Conservation (phyloP, 2,888 invertebrate species). For the Adineta ricciae region DNA sequence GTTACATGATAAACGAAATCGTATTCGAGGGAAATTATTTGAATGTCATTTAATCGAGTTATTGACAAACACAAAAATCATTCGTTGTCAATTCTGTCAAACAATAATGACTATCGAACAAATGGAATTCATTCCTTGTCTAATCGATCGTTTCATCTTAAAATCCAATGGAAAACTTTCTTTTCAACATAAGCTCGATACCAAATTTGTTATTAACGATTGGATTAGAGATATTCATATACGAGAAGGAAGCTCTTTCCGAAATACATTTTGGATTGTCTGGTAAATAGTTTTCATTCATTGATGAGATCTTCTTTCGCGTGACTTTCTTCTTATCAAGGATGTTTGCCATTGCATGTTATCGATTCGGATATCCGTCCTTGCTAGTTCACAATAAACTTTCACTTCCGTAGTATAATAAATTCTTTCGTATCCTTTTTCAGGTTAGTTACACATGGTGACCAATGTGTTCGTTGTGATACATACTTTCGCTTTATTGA, state of each 20-base stretch:
- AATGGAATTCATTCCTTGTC: not conserved
- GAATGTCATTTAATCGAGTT: not conserved
- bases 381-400: not conserved
- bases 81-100: not conserved
- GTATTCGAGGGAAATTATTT: constrained; percentile 43
- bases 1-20: constrained; percentile 74
- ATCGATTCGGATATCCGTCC: not conserved
- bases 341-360: not conserved
- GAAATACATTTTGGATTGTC: not conserved
- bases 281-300: not conserved
- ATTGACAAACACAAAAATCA: constrained; percentile 35
- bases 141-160: not conserved
- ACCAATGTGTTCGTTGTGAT: constrained; percentile 56
- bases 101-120: not conserved
- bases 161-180: not conserved
- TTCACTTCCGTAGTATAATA: not conserved
- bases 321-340: not conserved
- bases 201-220: not conserved
- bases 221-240: not conserved
- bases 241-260: not conserved
- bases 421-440: not conserved
- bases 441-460: not conserved
- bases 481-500: constrained; percentile 30
- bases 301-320: not conserved
- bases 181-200: constrained; percentile 15